These are phyloP conservation scores for Rotaria macrura DNA, from an alignment of 2,888 invertebrate species.

Conservation along the genomic window DNA sequence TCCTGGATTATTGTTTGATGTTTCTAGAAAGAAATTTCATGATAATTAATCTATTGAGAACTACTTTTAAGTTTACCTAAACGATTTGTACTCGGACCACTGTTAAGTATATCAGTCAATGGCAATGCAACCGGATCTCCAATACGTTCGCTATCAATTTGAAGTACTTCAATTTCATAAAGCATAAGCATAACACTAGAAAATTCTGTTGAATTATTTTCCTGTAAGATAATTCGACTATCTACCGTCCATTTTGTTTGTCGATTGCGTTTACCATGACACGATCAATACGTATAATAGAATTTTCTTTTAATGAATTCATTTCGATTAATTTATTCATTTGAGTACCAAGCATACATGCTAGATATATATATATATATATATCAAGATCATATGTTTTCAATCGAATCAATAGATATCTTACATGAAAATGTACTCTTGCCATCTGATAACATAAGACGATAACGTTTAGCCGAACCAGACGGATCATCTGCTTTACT, in stretches of 20 bases:
- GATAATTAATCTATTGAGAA: background rate
- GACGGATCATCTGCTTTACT: conserved; percentile 16
- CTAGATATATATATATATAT: background rate
- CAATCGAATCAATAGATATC: background rate
- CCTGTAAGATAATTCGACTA: too few species aligned
- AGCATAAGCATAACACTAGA: background rate
- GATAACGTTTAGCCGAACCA: background rate
- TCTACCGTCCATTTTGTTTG: background rate
- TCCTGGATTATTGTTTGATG: background rate
- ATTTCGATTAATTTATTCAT: background rate
- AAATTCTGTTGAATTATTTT: too few species aligned
- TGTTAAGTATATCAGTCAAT: conserved; percentile 5
- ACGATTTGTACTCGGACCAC: background rate
- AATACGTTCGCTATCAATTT: background rate
- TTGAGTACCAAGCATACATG: conserved; percentile 18
- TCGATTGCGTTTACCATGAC: background rate
- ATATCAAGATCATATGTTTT: too few species aligned
- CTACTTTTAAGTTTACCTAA: background rate
- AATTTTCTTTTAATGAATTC: background rate
- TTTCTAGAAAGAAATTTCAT: background rate
- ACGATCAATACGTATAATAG: background rate
- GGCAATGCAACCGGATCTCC: conserved; percentile 13
- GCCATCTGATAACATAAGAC: conserved; percentile 10
- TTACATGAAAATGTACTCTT: conserved; percentile 10
- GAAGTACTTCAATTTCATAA: background rate